These are phyloP conservation scores for Quadroppia sp. DNA, from an alignment of 2,888 invertebrate genomes.

Conservation along the genomic window DNA sequence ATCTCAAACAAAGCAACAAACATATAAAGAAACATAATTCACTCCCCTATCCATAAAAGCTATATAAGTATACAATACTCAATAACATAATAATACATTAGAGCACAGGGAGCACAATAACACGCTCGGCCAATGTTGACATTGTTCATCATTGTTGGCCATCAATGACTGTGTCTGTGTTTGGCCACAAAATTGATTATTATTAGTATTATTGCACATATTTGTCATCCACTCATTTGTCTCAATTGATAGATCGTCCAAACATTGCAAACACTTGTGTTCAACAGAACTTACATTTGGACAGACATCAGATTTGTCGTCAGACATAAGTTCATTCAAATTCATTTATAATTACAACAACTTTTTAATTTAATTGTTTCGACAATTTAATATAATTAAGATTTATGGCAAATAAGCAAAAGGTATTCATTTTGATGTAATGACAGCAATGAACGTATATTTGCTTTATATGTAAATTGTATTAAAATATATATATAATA, in stretches of 20 bases:
- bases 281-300: background rate
- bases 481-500: background rate
- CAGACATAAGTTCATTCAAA: background rate
- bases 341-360: no score
- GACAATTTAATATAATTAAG: no score
- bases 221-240: slow-evolving; percentile 29
- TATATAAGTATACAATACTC: slow-evolving; percentile 32
- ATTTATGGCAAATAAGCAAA: background rate
- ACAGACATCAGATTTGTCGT: background rate
- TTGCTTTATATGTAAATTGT: slow-evolving; percentile 20
- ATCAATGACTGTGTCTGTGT: slow-evolving; percentile 3
- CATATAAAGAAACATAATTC: slow-evolving; percentile 14
- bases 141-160: slow-evolving; percentile 11
- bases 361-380: no score
- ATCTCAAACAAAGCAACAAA: background rate
- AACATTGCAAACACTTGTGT: background rate
- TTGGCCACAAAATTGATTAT: slow-evolving; percentile 32
- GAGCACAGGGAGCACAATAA: slow-evolving; percentile 7
- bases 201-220: slow-evolving; percentile 29
- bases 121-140: slow-evolving; percentile 25
- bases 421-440: background rate
- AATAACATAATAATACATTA: slow-evolving; percentile 33
- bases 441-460: slow-evolving; percentile 1
- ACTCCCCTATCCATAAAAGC: slow-evolving; percentile 7
- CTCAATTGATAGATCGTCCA: background rate